A percentile compares a stretch with the other conserved stretches of the same genome.
These are phyloP conservation scores for Formica selysi DNA, from an alignment of 1,140 invertebrate genomes.

Conservation along the genomic window DNA sequence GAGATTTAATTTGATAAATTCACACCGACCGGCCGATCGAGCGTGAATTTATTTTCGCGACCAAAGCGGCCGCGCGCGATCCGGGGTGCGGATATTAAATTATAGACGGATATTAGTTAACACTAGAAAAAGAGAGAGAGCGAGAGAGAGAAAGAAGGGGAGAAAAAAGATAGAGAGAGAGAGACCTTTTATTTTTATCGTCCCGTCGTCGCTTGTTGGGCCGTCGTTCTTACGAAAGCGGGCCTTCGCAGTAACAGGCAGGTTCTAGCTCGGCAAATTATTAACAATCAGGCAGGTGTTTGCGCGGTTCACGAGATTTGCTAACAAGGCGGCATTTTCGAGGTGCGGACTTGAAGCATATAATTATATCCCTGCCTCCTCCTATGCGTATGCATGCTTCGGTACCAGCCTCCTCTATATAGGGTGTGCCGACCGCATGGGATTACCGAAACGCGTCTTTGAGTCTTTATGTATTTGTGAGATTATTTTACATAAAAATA, in stretches of 20 bases:
- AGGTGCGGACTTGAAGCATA: conserved; percentile 80
- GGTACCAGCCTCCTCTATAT: conserved; percentile 71
- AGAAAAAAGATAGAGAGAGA: too few relatives aligned
- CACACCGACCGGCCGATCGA: conserved; percentile 28
- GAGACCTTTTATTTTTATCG: conserved; percentile 47
- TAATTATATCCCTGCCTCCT: conserved; percentile 79
- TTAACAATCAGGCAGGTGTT: conserved; percentile 83
- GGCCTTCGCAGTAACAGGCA: conserved; percentile 52
- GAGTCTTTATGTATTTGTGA: neutral
- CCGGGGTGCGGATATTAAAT: conserved; percentile 34
- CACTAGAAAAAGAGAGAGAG: neutral
- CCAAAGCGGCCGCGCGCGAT: neutral
- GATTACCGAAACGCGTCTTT: neutral
- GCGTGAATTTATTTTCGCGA: conserved; percentile 45
- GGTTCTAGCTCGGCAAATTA: conserved; percentile 79
- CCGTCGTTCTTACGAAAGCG: conserved; percentile 62
- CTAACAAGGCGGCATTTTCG: conserved; percentile 80
- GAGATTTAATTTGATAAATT: conserved; percentile 59
- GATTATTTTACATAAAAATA: neutral
- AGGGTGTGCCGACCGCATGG: conserved; percentile 68
- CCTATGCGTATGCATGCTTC: conserved; percentile 73
- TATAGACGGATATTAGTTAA: conserved; percentile 57
- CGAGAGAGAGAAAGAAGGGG: too few relatives aligned
- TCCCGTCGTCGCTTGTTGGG: conserved; percentile 31
- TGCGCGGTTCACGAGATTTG: conserved; percentile 78